Evolutionary conservation across 1,140 invertebrate genomes (phyloP).

Genomic region (Ceratitis capitata): DNA sequence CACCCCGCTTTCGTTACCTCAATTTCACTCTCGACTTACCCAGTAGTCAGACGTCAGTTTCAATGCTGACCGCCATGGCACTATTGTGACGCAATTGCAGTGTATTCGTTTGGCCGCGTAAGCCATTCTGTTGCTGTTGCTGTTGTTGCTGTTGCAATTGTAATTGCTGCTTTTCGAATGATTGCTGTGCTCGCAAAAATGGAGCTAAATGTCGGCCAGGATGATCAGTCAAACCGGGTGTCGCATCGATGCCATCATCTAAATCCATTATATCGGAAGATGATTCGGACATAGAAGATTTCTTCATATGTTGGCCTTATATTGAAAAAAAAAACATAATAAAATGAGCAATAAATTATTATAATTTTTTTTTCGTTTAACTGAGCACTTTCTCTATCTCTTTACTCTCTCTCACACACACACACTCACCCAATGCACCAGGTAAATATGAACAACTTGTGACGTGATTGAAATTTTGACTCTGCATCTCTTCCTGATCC

Average conservation of each 20-base stretch:
- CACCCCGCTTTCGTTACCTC: too few relatives aligned
- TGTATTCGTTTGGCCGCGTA: conserved; percentile 76
- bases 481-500: conserved; percentile 98
- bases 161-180: conserved; percentile 62
- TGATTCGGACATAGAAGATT: conserved; percentile 89
- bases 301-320: conserved; percentile 87
- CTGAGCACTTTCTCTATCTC: too few relatives aligned
- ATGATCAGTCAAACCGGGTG: conserved; percentile 71
- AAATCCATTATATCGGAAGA: conserved; percentile 95
- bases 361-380: too few relatives aligned
- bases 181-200: conserved; percentile 65
- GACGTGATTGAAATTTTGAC: conserved; percentile 96
- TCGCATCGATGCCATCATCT: conserved; percentile 85
- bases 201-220: conserved; percentile 64
- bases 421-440: conserved; percentile 82
- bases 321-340: background rate
- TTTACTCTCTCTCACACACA: background rate
- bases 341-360: background rate
- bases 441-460: conserved; percentile 96
- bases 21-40: conserved; percentile 74
- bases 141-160: conserved; percentile 59
- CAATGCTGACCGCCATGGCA: conserved; percentile 81
- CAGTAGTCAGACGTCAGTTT: conserved; percentile 98
- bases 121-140: conserved; percentile 67
- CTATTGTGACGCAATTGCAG: conserved; percentile 87